A percentile compares a stretch with the other conserved stretches of the same genome.
Evolutionary conservation across 2,113 vertebrate genomes (phyloP).

Genomic region (Salminus brasiliensis): DNA sequence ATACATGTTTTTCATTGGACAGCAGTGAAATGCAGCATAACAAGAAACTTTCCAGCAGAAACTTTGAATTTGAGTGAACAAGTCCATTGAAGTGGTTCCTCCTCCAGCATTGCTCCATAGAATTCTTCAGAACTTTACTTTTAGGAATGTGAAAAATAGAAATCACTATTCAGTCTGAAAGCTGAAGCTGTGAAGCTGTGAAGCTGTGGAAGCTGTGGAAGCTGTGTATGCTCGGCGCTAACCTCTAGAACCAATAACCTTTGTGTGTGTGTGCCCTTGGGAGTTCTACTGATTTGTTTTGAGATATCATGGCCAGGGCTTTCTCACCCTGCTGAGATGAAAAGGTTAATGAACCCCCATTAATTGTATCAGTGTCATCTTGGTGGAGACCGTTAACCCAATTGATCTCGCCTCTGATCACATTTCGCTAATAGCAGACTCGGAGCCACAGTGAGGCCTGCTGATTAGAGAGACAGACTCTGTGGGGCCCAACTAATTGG

Average conservation of each 20-base stretch:
- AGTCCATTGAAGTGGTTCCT: no score
- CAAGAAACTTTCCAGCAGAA: no score
- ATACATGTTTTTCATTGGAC: no score
- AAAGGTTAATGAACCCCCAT: constrained; percentile 57
- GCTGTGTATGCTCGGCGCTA: constrained; percentile 8
- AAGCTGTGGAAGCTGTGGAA: no score
- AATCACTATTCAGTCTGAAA: no score
- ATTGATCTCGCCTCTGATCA: constrained; percentile 58
- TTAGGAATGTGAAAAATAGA: no score
- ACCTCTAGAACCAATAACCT: constrained; percentile 35
- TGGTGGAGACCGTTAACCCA: constrained; percentile 41
- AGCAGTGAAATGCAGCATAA: no score
- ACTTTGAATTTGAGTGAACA: no score
- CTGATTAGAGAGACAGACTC: constrained; percentile 52
- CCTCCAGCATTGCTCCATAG: no score
- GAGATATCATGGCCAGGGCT: constrained; percentile 25
- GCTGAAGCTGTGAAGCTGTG: no score
- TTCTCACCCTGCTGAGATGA: constrained; percentile 22
- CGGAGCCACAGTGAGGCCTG: constrained; percentile 24
- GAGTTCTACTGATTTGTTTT: constrained; percentile 9
- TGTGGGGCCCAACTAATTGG: constrained; percentile 52
- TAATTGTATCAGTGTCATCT: constrained; percentile 54
- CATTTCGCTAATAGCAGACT: constrained; percentile 55
- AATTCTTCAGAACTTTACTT: no score
- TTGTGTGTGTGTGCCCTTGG: constrained; percentile 18